Base-by-base conservation (phyloP, 1,140 invertebrate species). In the Stegodyphus dumicola region DNA sequence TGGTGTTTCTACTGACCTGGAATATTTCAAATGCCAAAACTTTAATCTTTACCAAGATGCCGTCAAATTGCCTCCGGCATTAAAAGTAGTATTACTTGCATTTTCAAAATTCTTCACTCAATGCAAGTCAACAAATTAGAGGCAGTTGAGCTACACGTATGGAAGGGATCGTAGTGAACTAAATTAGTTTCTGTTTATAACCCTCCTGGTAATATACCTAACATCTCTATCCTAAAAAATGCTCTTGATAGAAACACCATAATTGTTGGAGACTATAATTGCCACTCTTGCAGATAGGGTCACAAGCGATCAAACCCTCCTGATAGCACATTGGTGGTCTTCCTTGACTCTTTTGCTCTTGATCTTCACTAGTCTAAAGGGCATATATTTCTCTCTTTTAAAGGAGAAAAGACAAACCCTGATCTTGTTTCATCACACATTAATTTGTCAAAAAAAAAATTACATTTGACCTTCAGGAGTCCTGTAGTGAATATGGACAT, bases 101-200 rank as follows among this genome's bases (percentile, higher is more conserved):
- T 18, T 10, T 85, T 77, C 51, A 70, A 69, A 49, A 18, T 77
- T 2, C n/a, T 77, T 0, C 74, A 85, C 54, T 18, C 73, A 71
- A 69, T 85, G 73, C 48, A 77, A 4, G 52, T 60, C 5, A 85
- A 69, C 64, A 69, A 60, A 75, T 64, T 77, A 69, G 66, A 85
- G 13, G 81, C 73, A 11, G 49, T 77, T 7, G 64, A 85, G 15
- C 1, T 70, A 51, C 70, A 76, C 70, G 9, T 70, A 5, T 85
- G 64, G 64, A 76, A 76, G 11, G n/a, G 33, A 48, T 54, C 9
- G 13, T 51, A 13, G 10, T 48, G 53, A 48, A 76, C 53, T 6
- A 85, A 76, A 70, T 17, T 74, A 15, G 66, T 85, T 69, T 69
- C 69, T 77, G 52, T 33, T 51, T 77, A 85, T 77, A 77, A 69